Conservation (phyloP, 2,888 invertebrate genomes). For the Bombylius major region DNA sequence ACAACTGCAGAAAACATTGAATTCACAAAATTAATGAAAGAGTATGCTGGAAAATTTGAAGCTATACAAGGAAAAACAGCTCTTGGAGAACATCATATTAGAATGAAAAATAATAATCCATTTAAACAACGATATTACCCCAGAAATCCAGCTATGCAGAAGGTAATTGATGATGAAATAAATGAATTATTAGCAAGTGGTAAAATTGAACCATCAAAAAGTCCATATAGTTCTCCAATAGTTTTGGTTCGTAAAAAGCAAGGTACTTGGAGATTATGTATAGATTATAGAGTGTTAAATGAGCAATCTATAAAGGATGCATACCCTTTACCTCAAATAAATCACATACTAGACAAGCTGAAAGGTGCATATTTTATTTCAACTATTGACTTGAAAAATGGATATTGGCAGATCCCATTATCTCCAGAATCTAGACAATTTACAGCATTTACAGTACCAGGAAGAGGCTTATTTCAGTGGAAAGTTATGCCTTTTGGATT, state of each 20-base stretch:
- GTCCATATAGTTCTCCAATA: not conserved
- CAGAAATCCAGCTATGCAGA: not conserved
- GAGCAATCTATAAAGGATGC: not conserved
- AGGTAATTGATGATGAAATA: not conserved
- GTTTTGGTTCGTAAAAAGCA: not conserved
- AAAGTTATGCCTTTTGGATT: not conserved
- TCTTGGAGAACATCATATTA: not conserved
- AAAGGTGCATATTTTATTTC: not conserved
- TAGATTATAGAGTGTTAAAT: not conserved
- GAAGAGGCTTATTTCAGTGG: not conserved
- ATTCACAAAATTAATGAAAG: too few relatives aligned
- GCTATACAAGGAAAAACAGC: too few relatives aligned
- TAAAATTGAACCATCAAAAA: not conserved
- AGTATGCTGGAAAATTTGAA: too few relatives aligned
- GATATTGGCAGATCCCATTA: not conserved
- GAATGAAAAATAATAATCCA: not conserved
- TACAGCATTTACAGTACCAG: slow-evolving; percentile 1
- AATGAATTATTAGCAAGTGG: not conserved
- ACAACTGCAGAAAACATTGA: too few relatives aligned
- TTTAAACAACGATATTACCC: not conserved
- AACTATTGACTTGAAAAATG: not conserved
- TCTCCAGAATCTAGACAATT: not conserved
- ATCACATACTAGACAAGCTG: not conserved
- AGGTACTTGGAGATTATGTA: not conserved
- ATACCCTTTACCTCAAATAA: not conserved